Percentiles rank a stretch among this genome's conserved stretches.
Conservation (phyloP, 1,140 invertebrate genomes). For the roundworm (Caenorhabditis elegans) region WBcel235 BX284605.5:10796501-10797000, state of each 20-base stretch:
- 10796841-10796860: neutral
- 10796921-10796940: neutral
- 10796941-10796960: neutral
- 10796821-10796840: neutral
- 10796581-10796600: too few species aligned
- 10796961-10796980: neutral
- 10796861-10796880: neutral
- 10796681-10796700: neutral
- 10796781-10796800: too few species aligned
- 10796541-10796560: neutral
- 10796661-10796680: neutral
- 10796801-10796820: too few species aligned
- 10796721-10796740: too few species aligned
- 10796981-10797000: neutral
- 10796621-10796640: too few species aligned
- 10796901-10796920: neutral
- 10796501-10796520: too few species aligned
- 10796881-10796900: neutral
- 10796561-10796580: too few species aligned
- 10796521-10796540: too few species aligned
- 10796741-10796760: too few species aligned
- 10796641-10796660: neutral
- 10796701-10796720: neutral
- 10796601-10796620: too few species aligned
- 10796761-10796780: too few species aligned